phyloP scores from a whole-genome alignment of 2,888 invertebrate species.

The Malthinus flaveolus region DNA sequence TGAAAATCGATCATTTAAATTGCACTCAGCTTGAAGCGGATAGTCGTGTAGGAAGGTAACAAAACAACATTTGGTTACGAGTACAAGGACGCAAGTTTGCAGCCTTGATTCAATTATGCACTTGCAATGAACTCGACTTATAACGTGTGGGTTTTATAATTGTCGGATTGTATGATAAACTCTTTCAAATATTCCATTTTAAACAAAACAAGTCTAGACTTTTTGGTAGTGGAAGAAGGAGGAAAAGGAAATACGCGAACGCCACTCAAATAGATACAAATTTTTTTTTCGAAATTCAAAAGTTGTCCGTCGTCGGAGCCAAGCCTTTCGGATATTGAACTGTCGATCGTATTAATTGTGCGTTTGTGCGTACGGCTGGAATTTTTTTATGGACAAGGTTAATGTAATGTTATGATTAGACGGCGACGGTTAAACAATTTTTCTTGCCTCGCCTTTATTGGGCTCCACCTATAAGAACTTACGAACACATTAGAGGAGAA shows the following conservation, averaged over 20 bases:
- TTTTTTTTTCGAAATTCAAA: constrained; percentile 11
- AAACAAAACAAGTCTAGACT: constrained; percentile 19
- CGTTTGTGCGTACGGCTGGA: neutral
- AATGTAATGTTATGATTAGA: no score
- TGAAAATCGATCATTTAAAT: no score
- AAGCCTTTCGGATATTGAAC: constrained; percentile 6
- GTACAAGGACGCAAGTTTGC: constrained; percentile 26
- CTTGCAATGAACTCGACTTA: constrained; percentile 21
- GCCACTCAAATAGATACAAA: neutral
- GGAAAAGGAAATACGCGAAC: constrained; percentile 13
- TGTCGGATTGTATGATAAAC: constrained; percentile 13
- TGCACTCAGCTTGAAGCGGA: no score
- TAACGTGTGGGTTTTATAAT: constrained; percentile 10
- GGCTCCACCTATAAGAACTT: no score
- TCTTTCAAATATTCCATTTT: constrained; percentile 1
- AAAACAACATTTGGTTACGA: constrained; percentile 30
- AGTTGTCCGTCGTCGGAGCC: neutral
- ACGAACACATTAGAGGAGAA: no score
- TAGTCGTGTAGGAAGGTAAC: neutral
- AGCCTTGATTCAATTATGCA: constrained; percentile 34
- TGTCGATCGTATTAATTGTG: neutral
- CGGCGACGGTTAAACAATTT: no score
- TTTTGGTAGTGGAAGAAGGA: constrained; percentile 1
- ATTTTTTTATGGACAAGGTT: no score
- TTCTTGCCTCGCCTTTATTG: no score